Base-by-base conservation (phyloP, 2,797 vertebrate genomes). In the Mus spretus region DNA sequence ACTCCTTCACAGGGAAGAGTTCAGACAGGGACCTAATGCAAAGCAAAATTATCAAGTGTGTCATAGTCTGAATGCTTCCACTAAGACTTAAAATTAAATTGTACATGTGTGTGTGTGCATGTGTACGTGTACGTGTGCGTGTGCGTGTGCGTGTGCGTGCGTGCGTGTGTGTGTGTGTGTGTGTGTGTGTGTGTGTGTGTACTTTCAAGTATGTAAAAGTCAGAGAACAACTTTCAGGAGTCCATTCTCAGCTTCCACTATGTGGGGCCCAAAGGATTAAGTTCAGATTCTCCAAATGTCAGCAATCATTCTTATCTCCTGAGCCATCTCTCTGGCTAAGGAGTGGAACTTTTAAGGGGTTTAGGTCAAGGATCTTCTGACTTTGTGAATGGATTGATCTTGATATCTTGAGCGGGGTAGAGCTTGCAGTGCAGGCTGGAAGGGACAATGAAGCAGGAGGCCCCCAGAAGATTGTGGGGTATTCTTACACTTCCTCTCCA, bases 391-490 rank as follows among this genome's bases (percentile, higher is more conserved):
- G 9, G 67, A 26, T 20, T 80, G n/a, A 44, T 40, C 20, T 28
- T 44, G 28, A n/a, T 55, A 26, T 44, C 14, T 37, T 53, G 4
- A 67, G 61, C 19, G 9, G 8, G 13, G 34, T 86, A 34, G 37
- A 47, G 61, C 14, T 57, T 57, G 4, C 61, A 70, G 26, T 6
- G 40, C 31, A 50, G 47, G 50, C 3, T 31, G 34, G 65, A 12
- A 44, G 28, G 15, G 22, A 28, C 0, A 1, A 26, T 13, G 13
- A 17, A 57, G 14, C 34, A 10, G 17, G 26, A n/a, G n/a, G n/a
- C 6, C 55, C 55, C n/a, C 7, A 19, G 57, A 19, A 74, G 28
- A 53, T 17, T 4, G 26, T 47, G 14, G 47, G 12, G 3, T 22
- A 5, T 17, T 57, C 47, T 31, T 67, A 26, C 14, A 31, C 28